phyloP scores from a whole-genome alignment of 2,888 invertebrate genomes.

The Lamellibrachia columna region DNA sequence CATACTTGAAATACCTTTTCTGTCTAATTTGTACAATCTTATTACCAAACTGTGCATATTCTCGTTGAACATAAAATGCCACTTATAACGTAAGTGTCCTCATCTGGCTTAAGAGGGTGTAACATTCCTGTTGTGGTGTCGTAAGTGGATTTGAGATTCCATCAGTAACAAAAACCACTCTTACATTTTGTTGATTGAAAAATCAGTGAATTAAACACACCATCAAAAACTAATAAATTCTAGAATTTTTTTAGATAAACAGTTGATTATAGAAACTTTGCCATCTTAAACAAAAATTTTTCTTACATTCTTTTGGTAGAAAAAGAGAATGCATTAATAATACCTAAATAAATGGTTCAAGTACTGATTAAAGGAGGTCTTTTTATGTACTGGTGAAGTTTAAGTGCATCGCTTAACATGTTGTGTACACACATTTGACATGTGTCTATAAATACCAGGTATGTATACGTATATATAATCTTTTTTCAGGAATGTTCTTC shows the following conservation, averaged over 20 bases:
- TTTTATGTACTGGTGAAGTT: not conserved
- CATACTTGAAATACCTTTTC: no score
- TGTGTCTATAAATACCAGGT: not conserved
- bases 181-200: not conserved
- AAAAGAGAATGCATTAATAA: not conserved
- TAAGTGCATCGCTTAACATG: not conserved
- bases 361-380: not conserved
- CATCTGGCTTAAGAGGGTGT: not conserved
- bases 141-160: not conserved
- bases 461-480: not conserved
- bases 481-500: constrained; percentile 66
- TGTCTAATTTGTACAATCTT: no score
- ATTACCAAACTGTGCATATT: not conserved
- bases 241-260: not conserved
- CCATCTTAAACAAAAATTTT: not conserved
- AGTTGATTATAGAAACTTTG: not conserved
- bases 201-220: not conserved
- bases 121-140: not conserved
- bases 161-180: not conserved
- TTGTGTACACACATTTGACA: not conserved
- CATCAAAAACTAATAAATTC: not conserved
- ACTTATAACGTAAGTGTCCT: not conserved
- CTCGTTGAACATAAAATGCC: not conserved
- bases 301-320: not conserved
- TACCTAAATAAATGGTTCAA: not conserved